A percentile compares a stretch with the other conserved stretches of the same genome.
These are phyloP conservation scores for Balearica regulorum DNA, from an alignment of 2,797 vertebrate species.

Conservation along the genomic window DNA sequence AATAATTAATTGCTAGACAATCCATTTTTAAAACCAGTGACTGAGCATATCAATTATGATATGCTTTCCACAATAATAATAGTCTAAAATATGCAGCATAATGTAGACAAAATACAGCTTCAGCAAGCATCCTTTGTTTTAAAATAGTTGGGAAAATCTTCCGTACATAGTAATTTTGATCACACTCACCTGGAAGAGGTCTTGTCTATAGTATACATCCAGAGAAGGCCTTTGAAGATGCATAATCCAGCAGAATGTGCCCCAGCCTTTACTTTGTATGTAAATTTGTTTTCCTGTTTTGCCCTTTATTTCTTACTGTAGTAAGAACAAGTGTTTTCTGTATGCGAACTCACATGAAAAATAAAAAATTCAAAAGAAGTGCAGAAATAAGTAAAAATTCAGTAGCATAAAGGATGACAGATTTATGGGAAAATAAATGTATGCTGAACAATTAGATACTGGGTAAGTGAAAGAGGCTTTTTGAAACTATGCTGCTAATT, in stretches of 20 bases:
- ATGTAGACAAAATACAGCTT: not conserved
- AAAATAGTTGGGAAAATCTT: not conserved
- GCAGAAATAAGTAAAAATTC: not conserved
- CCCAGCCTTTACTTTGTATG: not conserved
- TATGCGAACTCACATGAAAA: not conserved
- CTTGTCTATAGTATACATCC: not conserved
- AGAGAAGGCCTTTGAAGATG: not conserved
- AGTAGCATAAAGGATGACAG: not conserved
- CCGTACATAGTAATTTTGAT: not conserved
- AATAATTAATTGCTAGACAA: not conserved
- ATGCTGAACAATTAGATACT: not conserved
- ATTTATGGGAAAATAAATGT: not conserved
- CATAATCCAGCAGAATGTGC: not conserved
- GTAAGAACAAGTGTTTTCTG: not conserved
- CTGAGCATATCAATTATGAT: not conserved
- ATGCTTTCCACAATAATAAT: not conserved
- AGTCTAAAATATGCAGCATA: not conserved
- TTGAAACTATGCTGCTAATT: not conserved
- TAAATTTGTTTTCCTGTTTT: not conserved
- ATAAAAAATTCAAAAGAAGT: not conserved
- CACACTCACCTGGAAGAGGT: not conserved
- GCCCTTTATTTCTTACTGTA: not conserved
- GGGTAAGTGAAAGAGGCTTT: not conserved
- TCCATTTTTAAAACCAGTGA: not conserved
- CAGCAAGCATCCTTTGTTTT: not conserved